Evolutionary conservation across 2,888 invertebrate genomes (phyloP), one percentile per base, ranked within the genome.

Genomic region (Eupithecia inturbata): DNA sequence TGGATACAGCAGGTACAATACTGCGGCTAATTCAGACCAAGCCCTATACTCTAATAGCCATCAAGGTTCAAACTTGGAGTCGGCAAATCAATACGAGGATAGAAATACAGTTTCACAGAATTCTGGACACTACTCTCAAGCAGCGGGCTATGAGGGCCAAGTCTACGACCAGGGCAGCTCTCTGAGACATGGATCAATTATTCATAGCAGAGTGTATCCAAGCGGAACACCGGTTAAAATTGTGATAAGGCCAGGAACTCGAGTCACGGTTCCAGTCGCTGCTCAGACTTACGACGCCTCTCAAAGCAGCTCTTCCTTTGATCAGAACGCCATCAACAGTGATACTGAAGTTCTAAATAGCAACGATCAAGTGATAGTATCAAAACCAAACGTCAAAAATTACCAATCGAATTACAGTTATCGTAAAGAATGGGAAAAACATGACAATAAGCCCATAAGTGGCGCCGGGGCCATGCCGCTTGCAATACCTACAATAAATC

Each of bases 341-440:
- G 90, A 91, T 67, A 83, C 89, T n/a, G 91, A 91, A 82, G 70
- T 85, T 63, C 77, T 90, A 62, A 82, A 79, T 71, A 84, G 79
- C 45, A 80, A 75, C 68, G 81, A 80, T 36, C 83, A 85, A 70
- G 82, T 80, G 2, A 53, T 79, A 31, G 73, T 80, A 39, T 78
- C 82, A 60, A 85, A 77, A 74, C 88, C 91, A 62, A 79, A 83
- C 36, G 83, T 83, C 19, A 94, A 91, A 80, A 88, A 88, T 77
- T 94, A 93, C 71, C 91, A 94, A 81, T 89, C 93, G 14, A 89
- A 92, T 26, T 94, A 93, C 77, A 91, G 86, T 71, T 94, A 94
- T 75, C 87, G 82, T 57, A 95, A 94, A 79, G 84, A 92, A 86
- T 94, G 94, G 94, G 94, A 95, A 82, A 93, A 91, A 79, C 93